Base-by-base conservation (phyloP, 2,888 invertebrate genomes). In the Xestia ashworthii region DNA sequence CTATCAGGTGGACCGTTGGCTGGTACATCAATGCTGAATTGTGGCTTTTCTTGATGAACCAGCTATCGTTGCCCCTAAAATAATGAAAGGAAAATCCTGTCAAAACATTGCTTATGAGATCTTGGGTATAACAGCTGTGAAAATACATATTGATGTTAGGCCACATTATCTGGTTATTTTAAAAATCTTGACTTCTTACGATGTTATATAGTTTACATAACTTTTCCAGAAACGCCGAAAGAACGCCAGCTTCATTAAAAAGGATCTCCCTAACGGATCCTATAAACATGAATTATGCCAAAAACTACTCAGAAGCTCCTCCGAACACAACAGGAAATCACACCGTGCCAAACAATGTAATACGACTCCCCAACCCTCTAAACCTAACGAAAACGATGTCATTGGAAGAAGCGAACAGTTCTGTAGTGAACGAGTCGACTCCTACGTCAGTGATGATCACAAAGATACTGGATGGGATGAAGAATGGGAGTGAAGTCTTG, bases 391-490 rank as follows among this genome's bases (percentile, higher is more conserved):
- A 41, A 62, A 58, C 69, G 9, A 83, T 78, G 32, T 11, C 80
- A 41, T 0, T 53, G 12, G 91, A 91, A 11, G 87, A 91, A 0
- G 89, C 86, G 1, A 92, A 92, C 67, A 86, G 83, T 80, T 87
- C 87, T 16, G 76, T 58, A 1, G 71, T 44, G 48, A 76, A 78
- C 11, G 64, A 65, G 11, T 11, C 69, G 2, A 92, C 88, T 55
- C 92, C 80, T 8, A 75, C 94, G 0, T 90, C 94, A 0, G 76
- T 93, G 16, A 86, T 95, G 3, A 91, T 95, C 12, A 91, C 92
- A 0, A 95, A 93, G 80, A 88, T 96, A 25, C 87, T 94, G 87
- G 94, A 94, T 0, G 90, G 92, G 0, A 85, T 94, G 4, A 95
- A 92, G 84, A 95, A 92, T 75, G 92, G 91, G 48, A 94, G 93